phyloP scores from a whole-genome alignment of 2,888 invertebrate species.

The Dioctria linearis region DNA sequence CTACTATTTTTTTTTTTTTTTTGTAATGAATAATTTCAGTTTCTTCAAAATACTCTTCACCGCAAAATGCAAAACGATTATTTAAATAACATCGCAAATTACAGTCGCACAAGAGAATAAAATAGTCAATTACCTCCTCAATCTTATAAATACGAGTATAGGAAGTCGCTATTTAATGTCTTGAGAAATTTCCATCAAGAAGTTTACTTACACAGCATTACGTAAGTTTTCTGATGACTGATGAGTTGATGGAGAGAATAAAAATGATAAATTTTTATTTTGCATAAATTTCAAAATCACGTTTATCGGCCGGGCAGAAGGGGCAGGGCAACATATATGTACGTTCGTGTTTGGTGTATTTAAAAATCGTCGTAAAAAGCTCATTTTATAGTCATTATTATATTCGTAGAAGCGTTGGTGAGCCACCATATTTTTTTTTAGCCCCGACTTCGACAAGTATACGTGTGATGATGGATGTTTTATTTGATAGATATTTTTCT shows the following conservation, averaged over 20 bases:
- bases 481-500: too few species aligned
- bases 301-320: too few species aligned
- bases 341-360: too few species aligned
- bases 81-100: not conserved
- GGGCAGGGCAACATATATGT: too few species aligned
- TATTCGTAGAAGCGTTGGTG: too few species aligned
- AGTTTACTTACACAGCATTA: conserved; percentile 11
- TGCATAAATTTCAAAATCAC: conserved; percentile 27
- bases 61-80: conserved; percentile 18
- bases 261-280: conserved; percentile 10
- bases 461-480: too few species aligned
- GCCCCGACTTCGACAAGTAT: too few species aligned
- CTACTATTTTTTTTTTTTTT: too few species aligned
- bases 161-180: conserved; percentile 15
- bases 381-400: too few species aligned
- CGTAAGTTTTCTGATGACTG: conserved; percentile 1
- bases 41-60: conserved; percentile 1
- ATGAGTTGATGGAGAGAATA: conserved; percentile 15
- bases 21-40: not conserved
- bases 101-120: not conserved
- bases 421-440: too few species aligned
- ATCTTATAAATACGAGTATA: not conserved
- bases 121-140: conserved; percentile 18
- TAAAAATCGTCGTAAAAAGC: too few species aligned
- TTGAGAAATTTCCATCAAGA: conserved; percentile 20